A percentile compares a stretch with the other conserved stretches of the same genome.
These are phyloP conservation scores for Budorcas taxicolor DNA, from an alignment of 2,113 vertebrate genomes.

Conservation along the genomic window DNA sequence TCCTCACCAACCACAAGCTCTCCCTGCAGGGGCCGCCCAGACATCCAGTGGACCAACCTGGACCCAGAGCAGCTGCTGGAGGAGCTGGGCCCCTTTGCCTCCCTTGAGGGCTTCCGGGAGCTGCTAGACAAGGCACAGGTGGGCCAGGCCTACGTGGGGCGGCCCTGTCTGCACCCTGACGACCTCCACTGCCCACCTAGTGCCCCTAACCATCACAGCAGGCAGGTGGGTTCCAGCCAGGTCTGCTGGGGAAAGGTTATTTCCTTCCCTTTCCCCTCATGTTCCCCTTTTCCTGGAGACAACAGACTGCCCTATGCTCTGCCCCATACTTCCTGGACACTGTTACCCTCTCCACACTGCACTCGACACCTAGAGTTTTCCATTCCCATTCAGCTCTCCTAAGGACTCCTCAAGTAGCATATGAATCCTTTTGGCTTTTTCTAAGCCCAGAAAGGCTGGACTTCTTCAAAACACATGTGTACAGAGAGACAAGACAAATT, in stretches of 20 bases:
- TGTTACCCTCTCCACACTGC: not conserved
- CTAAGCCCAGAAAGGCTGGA: not conserved
- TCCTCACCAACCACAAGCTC: not conserved
- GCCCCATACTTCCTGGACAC: not conserved
- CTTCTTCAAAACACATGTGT: not conserved
- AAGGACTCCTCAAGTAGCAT: not conserved
- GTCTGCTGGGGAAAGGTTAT: not conserved
- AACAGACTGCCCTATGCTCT: not conserved
- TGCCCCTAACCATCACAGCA: constrained; percentile 90
- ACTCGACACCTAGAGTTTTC: not conserved
- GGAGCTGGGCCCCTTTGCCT: constrained; percentile 94
- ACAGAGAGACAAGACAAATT: not conserved
- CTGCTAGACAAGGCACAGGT: constrained; percentile 98
- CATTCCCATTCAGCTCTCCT: not conserved
- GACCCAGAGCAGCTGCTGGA: constrained; percentile 95
- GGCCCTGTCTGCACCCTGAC: constrained; percentile 90
- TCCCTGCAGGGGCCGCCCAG: constrained; percentile 88
- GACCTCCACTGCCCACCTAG: constrained; percentile 92
- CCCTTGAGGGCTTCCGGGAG: constrained; percentile 94
- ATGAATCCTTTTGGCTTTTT: not conserved
- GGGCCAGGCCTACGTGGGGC: constrained; percentile 96
- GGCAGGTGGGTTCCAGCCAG: constrained; percentile 73
- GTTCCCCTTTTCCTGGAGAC: not conserved
- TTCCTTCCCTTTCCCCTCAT: not conserved
- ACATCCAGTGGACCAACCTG: constrained; percentile 99